These are phyloP conservation scores for Lagria hirta DNA, from an alignment of 2,888 invertebrate species.

Conservation along the genomic window DNA sequence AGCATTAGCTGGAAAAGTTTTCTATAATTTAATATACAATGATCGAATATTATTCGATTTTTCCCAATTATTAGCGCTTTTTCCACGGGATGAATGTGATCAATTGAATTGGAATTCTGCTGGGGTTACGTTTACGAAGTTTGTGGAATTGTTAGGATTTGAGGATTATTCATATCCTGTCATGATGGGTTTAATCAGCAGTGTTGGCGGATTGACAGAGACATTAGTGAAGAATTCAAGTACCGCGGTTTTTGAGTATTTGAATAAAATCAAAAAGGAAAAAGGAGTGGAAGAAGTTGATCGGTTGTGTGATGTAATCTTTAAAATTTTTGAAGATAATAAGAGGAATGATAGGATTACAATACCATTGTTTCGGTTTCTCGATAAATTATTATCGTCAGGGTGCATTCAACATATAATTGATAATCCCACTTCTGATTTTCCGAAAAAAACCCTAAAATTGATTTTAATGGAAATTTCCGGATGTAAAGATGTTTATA, in stretches of 20 bases:
- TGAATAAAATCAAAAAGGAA: conserved; percentile 63
- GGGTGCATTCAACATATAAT: conserved; percentile 69
- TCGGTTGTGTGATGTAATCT: conserved; percentile 69
- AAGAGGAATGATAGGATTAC: conserved; percentile 79
- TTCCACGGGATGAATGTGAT: conserved; percentile 68
- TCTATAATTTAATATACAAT: conserved; percentile 75
- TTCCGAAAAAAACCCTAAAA: conserved; percentile 70
- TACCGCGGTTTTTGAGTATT: conserved; percentile 72
- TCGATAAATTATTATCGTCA: conserved; percentile 81
- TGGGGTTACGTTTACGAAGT: conserved; percentile 77
- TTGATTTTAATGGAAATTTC: conserved; percentile 75
- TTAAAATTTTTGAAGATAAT: conserved; percentile 74
- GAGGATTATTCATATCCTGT: conserved; percentile 73
- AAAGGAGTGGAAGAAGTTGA: conserved; percentile 55
- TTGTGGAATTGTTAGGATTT: conserved; percentile 73
- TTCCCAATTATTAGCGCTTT: no score
- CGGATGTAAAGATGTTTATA: conserved; percentile 79
- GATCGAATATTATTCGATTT: no score
- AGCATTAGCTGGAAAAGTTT: conserved; percentile 79
- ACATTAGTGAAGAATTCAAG: conserved; percentile 88
- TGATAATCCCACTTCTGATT: conserved; percentile 65
- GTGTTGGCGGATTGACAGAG: conserved; percentile 89
- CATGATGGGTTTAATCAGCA: conserved; percentile 80
- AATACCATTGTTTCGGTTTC: conserved; percentile 80
- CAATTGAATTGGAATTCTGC: conserved; percentile 68